Evolutionary conservation across 2,113 vertebrate species (phyloP), one percentile per base, ranked within the genome.

Genomic region (Callionymus lyra): DNA sequence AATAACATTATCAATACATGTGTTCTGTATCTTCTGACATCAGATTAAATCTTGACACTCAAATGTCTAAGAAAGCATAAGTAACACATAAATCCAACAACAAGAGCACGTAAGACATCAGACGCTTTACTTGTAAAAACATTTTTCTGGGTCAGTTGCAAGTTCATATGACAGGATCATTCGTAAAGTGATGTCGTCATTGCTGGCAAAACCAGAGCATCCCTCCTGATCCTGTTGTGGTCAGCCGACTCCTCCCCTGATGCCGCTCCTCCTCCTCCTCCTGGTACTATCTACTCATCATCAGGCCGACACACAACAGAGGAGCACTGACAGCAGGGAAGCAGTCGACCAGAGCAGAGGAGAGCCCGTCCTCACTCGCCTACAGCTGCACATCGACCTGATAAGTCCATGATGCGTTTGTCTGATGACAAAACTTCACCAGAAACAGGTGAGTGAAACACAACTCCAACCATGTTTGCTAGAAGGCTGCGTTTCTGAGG

Each of bases 401-500:
- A 16, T 33, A 2, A 33, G 17, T 36, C 1, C 49, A 50, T 36
- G 40, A 64, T 44, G 63, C 56, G 1, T 9, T 56, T 58, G 53
- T 54, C 44, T 47, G 51, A 66, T 21, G 57, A 67, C 6, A 6
- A 67, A 38, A 65, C 63, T 51, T 54, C 59, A 50, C 53, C 67
- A 46, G 21, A 67, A 0, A 21, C 61, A 59, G 68, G 74, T 76
- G 21, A 59, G 57, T 27, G 21, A 8, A 27, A 27, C 21, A 5
- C 21, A 27, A 27, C 21, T n/a, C n/a, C n/a, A n/a, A n/a, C n/a
- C n/a, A n/a, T n/a, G n/a, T n/a, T n/a, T n/a, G n/a, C n/a, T n/a
- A n/a, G n/a, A n/a, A n/a, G n/a, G n/a, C n/a, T n/a, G n/a, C n/a
- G n/a, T n/a, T n/a, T n/a, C n/a, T n/a, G n/a, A n/a, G n/a, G n/a